Conservation (phyloP, 2,797 vertebrate species). For the Falco novaeseelandiae region DNA sequence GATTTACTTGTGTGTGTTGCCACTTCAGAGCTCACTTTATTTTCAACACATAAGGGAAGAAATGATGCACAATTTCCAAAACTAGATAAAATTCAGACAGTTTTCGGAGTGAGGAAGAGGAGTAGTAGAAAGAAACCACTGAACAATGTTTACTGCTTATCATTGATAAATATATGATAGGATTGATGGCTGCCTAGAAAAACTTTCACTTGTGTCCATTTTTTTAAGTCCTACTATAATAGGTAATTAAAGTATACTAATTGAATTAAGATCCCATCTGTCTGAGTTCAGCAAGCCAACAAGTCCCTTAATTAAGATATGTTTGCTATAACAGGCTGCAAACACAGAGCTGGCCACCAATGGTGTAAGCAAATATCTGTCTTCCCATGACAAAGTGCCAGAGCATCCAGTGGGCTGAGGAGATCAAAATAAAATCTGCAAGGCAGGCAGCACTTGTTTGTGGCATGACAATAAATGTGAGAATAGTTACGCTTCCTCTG, state of each 20-base stretch:
- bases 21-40: neutral
- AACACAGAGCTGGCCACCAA: conserved; percentile 25
- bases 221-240: conserved; percentile 74
- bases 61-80: neutral
- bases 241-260: conserved; percentile 87
- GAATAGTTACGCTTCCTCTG: neutral
- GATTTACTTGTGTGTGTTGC: neutral
- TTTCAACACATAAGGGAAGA: neutral
- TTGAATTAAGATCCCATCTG: conserved; percentile 96
- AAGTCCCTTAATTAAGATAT: conserved; percentile 91
- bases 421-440: neutral
- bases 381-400: neutral
- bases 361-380: neutral
- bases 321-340: conserved; percentile 82
- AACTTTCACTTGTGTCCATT: conserved; percentile 78
- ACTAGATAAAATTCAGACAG: neutral
- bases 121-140: neutral
- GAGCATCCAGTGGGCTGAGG: neutral
- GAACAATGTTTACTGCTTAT: neutral
- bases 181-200: neutral
- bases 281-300: conserved; percentile 87
- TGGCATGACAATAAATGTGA: neutral
- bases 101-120: neutral
- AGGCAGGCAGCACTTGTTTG: neutral
- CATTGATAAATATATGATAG: neutral